Evolutionary conservation across 23 tunicate species (phyloP), one percentile per base, ranked within the genome.

Genomic region (Trididemnum miniatum): DNA sequence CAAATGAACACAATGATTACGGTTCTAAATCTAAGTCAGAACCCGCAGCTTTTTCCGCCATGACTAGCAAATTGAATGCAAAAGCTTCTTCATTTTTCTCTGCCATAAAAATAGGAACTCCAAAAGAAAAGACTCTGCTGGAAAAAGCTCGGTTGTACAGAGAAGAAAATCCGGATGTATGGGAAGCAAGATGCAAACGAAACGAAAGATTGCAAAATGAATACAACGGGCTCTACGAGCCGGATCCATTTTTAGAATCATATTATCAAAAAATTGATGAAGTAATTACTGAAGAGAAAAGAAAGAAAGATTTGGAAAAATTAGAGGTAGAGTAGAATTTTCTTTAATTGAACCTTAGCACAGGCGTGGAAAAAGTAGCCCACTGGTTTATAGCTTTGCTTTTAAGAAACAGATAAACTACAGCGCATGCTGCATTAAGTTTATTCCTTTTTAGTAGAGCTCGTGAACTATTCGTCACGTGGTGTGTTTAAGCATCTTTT

Each of bases 261-360:
- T 73, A 73, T 40, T 73, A 73, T 40, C 12, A 73, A 73, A 31
- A n/a, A 22, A 23, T 73, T 73, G 79, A 73, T 26, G 59, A 73
- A 40, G 5, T 18, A 2, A 20, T 36, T 9, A 9, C 1, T 9
- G 79, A 73, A 73, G 24, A n/a, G 2, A 12, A 73, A 22, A 73
- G 24, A 73, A 73, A 38, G 24, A 26, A 38, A 37, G 59, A 73
- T 5, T 5, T 38, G 1, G 59, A 26, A 73, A 39, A 27, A 39
- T 39, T 38, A 22, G 79, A 73, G 59, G 79, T 73, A 39, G 38
- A n/a, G n/a, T n/a, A n/a, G n/a, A n/a, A n/a, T n/a, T n/a, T n/a
- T n/a, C n/a, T n/a, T n/a, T n/a, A n/a, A n/a, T n/a, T n/a, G n/a
- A n/a, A n/a, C n/a, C n/a, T n/a, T n/a, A n/a, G n/a, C n/a, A n/a